Evolutionary conservation across 2,888 invertebrate species (phyloP), one percentile per base, ranked within the genome.

Genomic region (Hypolimnas misippus): DNA sequence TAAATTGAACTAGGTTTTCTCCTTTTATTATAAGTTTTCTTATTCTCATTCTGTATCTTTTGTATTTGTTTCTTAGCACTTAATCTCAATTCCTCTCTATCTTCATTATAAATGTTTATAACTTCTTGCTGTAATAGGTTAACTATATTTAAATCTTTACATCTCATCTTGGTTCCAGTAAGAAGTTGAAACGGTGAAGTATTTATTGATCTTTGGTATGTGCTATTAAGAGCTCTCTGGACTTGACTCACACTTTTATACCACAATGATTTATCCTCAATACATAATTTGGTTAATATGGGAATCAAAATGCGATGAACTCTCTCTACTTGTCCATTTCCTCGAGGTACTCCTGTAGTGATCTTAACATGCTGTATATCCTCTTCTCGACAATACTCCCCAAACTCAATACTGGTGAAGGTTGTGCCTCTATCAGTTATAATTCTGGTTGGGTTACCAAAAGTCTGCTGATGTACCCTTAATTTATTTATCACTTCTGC

Each of bases 371-470:
- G 78, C 40, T 75, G 56, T 8, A 86, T 82, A 1, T 69, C 68
- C 56, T 84, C 77, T 0, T 69, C 69, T 12, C 71, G 31, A 67
- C 83, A 83, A 63, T 81, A 83, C 0, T 75, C 63, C 7, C 55
- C 70, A 54, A 85, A 85, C 0, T 73, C 75, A 8, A 73, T 57
- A 0, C 80, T 74, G 0, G 77, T 80, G 60, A 78, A 86, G 2
- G 86, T 82, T 1, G 79, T 67, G 3, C 81, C 81, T 62, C 71
- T 65, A 58, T 84, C 82, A 0, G 78, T 75, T 3, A 83, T 74
- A 5, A 82, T 75, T 33, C 73, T 70, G 4, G 16, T 57, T 5
- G 83, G 82, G 62, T 80, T 80, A 5, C 82, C 84, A 73, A 84
- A 86, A 6, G 53, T 68, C n/a, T 58, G 55, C 7, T 55, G 56